A percentile compares a stretch with the other conserved stretches of the same genome.
These are phyloP conservation scores for Sanderia malayensis DNA, from an alignment of 30 jellyfish, hydroid and myxozoan species.

Conservation along the genomic window DNA sequence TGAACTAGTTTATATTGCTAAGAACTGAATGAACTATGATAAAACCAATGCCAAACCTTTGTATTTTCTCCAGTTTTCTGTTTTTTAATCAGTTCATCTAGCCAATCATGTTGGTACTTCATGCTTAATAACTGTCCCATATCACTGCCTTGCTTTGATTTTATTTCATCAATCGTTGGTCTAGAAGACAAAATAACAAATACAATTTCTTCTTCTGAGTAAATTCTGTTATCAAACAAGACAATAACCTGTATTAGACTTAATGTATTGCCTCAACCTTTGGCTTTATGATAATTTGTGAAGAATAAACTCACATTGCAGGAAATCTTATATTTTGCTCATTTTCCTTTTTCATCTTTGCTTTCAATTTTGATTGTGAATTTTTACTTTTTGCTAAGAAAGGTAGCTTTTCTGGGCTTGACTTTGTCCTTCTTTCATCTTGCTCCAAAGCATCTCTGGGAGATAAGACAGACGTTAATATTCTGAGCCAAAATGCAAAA, in stretches of 20 bases:
- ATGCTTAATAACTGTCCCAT: conserved; percentile 64
- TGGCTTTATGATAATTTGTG: too few relatives aligned
- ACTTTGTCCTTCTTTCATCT: conserved; percentile 31
- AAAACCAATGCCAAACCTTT: too few relatives aligned
- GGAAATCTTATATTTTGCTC: conserved; percentile 24
- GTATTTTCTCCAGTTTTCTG: conserved; percentile 9
- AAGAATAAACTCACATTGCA: conserved; percentile 60
- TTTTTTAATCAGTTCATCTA: conserved; percentile 29
- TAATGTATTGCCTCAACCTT: too few relatives aligned
- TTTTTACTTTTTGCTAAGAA: conserved; percentile 20
- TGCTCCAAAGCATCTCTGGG: conserved; percentile 49
- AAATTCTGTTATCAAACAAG: too few relatives aligned
- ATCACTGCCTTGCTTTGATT: conserved; percentile 37
- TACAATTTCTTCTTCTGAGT: too few relatives aligned
- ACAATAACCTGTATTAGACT: too few relatives aligned
- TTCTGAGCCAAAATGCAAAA: not conserved
- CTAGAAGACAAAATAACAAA: not conserved
- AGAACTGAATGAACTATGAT: too few relatives aligned
- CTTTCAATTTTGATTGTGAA: not conserved
- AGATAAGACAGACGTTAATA: not conserved
- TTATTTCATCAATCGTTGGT: not conserved
- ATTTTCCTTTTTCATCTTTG: not conserved
- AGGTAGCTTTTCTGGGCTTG: conserved; percentile 43
- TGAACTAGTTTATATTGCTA: too few relatives aligned
- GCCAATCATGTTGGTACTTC: conserved; percentile 76